These are phyloP conservation scores for Vimba vimba DNA, from an alignment of 2,113 vertebrate species.

Conservation along the genomic window DNA sequence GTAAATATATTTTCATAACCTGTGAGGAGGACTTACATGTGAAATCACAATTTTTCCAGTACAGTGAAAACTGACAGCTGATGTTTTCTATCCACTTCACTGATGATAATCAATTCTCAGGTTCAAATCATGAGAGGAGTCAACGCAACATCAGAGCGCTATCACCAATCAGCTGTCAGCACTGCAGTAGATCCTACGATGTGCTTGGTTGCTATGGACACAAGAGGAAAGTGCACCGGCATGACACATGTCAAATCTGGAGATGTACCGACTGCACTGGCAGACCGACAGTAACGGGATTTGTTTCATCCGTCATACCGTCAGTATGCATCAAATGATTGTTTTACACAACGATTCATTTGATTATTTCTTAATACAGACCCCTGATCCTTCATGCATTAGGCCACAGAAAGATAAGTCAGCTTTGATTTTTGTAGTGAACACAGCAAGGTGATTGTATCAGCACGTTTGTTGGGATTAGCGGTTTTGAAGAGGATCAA, in stretches of 20 bases:
- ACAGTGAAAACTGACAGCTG: conserved; percentile 13
- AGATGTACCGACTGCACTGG: background rate
- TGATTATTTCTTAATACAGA: conserved; percentile 32
- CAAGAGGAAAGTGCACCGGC: conserved; percentile 53
- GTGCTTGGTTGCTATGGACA: conserved; percentile 73
- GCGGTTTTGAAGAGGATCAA: conserved; percentile 42
- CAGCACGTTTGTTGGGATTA: conserved; percentile 68
- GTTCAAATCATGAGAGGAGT: conserved; percentile 40
- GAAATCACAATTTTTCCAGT: background rate
- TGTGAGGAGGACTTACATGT: background rate
- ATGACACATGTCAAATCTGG: conserved; percentile 62
- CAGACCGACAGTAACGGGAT: conserved; percentile 49
- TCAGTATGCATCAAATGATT: conserved; percentile 63
- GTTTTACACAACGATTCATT: conserved; percentile 61
- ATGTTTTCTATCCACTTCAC: conserved; percentile 29
- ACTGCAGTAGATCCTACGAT: conserved; percentile 58
- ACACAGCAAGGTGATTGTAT: conserved; percentile 64
- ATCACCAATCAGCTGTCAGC: conserved; percentile 66
- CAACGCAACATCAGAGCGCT: conserved; percentile 56
- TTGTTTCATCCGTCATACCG: conserved; percentile 46
- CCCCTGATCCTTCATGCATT: conserved; percentile 63
- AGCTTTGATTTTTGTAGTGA: conserved; percentile 66
- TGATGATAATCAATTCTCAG: conserved; percentile 54
- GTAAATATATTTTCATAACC: background rate
- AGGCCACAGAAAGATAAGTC: conserved; percentile 62